phyloP scores from a whole-genome alignment of 1,140 invertebrate species.

The Drosophila tsacasi region DNA sequence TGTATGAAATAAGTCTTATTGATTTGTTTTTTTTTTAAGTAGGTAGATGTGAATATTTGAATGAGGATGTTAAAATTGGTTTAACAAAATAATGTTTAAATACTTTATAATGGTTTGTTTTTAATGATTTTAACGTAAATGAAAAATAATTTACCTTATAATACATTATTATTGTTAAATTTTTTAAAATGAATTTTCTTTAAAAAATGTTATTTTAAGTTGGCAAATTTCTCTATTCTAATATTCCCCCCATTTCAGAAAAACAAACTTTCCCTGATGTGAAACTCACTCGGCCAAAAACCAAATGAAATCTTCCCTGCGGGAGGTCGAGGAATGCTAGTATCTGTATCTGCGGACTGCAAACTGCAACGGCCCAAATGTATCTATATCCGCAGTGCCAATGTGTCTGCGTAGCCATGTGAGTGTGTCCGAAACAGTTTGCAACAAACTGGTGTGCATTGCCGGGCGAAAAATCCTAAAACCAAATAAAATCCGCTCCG shows the following conservation, averaged over 20 bases:
- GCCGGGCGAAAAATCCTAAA: constrained; percentile 57
- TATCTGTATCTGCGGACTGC: constrained; percentile 39
- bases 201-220: background rate
- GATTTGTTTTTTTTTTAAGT: too few species aligned
- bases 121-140: too few species aligned
- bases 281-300: constrained; percentile 22
- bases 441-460: constrained; percentile 59
- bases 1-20: too few species aligned
- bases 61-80: too few species aligned
- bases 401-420: constrained; percentile 24
- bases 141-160: background rate
- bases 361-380: constrained; percentile 30
- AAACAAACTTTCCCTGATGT: constrained; percentile 14
- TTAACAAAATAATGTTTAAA: too few species aligned
- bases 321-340: constrained; percentile 36
- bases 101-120: too few species aligned
- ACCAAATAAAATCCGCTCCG: constrained; percentile 67
- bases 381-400: constrained; percentile 50
- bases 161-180: background rate
- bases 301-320: constrained; percentile 40
- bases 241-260: constrained; percentile 1
- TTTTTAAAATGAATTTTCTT: background rate
- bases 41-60: too few species aligned
- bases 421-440: constrained; percentile 57
- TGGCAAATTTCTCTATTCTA: background rate